phyloP scores from a whole-genome alignment of 2,797 vertebrate genomes.

The Cyprinodon diabolis region DNA sequence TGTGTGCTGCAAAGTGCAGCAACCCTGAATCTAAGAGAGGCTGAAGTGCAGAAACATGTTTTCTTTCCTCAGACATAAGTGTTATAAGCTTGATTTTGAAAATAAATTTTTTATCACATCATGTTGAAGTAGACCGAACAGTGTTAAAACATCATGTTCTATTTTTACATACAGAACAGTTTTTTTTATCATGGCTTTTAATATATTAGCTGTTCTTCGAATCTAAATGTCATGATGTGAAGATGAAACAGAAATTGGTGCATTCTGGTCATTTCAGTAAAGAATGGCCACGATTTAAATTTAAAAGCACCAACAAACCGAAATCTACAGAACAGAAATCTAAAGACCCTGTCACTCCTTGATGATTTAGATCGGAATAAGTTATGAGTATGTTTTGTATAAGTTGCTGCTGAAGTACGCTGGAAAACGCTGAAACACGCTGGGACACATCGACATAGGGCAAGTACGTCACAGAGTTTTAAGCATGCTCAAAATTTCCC shows the following conservation, averaged over 20 bases:
- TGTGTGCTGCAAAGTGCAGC: not conserved
- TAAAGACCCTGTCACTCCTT: too few species aligned
- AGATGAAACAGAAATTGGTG: not conserved
- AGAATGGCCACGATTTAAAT: too few species aligned
- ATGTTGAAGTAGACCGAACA: not conserved
- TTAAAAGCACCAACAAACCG: too few species aligned
- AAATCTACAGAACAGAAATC: too few species aligned
- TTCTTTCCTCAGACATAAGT: not conserved
- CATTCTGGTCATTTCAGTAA: not conserved
- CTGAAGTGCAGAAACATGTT: conserved; percentile 4
- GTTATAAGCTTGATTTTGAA: not conserved
- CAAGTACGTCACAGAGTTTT: too few species aligned
- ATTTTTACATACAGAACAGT: not conserved
- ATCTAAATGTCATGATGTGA: not conserved
- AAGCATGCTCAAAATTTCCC: too few species aligned
- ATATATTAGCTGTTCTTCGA: not conserved
- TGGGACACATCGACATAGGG: too few species aligned
- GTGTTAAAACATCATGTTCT: not conserved
- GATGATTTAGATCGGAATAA: too few species aligned
- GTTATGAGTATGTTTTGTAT: too few species aligned
- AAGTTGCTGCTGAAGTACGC: too few species aligned
- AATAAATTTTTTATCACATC: not conserved
- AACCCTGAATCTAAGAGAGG: conserved; percentile 1
- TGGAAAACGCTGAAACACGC: too few species aligned
- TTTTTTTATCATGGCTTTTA: not conserved